These are phyloP conservation scores for Hirtodrosophila cameraria DNA, from an alignment of 2,888 invertebrate species.

Conservation along the genomic window DNA sequence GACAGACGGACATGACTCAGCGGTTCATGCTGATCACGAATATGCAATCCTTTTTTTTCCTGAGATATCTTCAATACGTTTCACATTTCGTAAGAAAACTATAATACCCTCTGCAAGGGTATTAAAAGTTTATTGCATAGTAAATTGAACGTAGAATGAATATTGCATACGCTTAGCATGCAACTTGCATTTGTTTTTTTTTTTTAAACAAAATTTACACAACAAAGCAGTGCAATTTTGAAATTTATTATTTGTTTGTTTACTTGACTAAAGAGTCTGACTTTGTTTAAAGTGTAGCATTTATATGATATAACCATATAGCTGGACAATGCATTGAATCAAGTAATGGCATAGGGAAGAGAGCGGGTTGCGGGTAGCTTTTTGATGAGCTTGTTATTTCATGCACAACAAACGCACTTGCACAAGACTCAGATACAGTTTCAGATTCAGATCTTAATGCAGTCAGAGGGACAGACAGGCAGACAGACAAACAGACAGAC, in stretches of 20 bases:
- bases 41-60: too few species aligned
- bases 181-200: too few species aligned
- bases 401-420: conserved; percentile 13
- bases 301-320: not conserved
- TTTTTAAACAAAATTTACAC: too few species aligned
- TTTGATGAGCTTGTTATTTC: conserved; percentile 16
- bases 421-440: conserved; percentile 16
- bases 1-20: too few species aligned
- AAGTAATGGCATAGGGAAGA: not conserved
- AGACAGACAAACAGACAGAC: conserved; percentile 4
- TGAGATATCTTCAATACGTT: too few species aligned
- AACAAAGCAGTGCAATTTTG: not conserved
- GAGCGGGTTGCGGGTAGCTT: not conserved
- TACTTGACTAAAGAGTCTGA: too few species aligned
- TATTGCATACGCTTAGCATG: too few species aligned
- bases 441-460: conserved; percentile 26
- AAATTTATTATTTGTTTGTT: not conserved
- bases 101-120: too few species aligned
- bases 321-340: conserved; percentile 17
- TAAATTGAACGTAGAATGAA: too few species aligned
- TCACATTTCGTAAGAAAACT: too few species aligned
- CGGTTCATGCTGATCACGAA: too few species aligned
- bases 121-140: too few species aligned
- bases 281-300: not conserved
- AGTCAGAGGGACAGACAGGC: conserved; percentile 2